Conservation (phyloP, 2,113 vertebrate genomes). For the cattle (Bos taurus) region ARS-UCD2.0 NC_037331.1:45774501-45775000, state of each 20-base stretch:
- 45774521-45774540: not conserved
- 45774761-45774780: constrained; percentile 15
- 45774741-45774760: not conserved
- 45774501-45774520: not conserved
- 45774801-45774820: constrained; percentile 29
- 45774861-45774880: constrained; percentile 16
- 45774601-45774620: not conserved
- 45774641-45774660: not conserved
- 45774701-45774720: constrained; percentile 29
- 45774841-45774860: not conserved
- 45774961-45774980: not conserved
- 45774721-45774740: not conserved
- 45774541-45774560: not conserved
- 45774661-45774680: not conserved
- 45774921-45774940: not conserved
- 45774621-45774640: not conserved
- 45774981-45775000: not conserved
- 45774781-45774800: constrained; percentile 49
- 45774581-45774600: not conserved
- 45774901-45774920: constrained; percentile 4
- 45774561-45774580: not conserved
- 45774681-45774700: not conserved
- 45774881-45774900: constrained; percentile 43
- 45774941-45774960: not conserved
- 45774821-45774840: constrained; percentile 26